Percentiles rank a stretch among this genome's conserved stretches.
Conservation (phyloP, 2,797 vertebrate genomes). For the Scomberomorus guttatus region DNA sequence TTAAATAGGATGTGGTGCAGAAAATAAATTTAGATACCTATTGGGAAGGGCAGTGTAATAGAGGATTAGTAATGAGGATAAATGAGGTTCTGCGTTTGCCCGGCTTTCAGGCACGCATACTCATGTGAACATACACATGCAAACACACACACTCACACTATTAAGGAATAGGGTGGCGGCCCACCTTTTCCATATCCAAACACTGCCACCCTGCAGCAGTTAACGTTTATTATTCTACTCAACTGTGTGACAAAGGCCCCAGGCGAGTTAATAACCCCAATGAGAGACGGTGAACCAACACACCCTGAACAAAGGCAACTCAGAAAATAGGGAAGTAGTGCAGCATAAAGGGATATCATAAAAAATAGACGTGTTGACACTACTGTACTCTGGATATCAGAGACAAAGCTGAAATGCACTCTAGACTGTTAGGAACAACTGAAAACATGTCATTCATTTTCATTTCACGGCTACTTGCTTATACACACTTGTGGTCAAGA, state of each 20-base stretch:
- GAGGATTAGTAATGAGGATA: slow-evolving; percentile 55
- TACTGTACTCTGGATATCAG: neutral
- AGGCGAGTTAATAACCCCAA: slow-evolving; percentile 33
- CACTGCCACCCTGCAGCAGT: slow-evolving; percentile 48
- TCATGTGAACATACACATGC: neutral
- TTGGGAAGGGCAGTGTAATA: slow-evolving; percentile 23
- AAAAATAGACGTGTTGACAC: slow-evolving; percentile 28
- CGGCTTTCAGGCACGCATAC: slow-evolving; percentile 5
- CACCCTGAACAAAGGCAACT: slow-evolving; percentile 42
- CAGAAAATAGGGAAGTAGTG: slow-evolving; percentile 37
- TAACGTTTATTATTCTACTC: slow-evolving; percentile 58
- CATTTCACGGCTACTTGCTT: neutral
- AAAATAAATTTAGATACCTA: slow-evolving; percentile 40
- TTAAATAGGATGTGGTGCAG: slow-evolving; percentile 15
- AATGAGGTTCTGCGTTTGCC: slow-evolving; percentile 45
- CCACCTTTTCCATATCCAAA: slow-evolving; percentile 62
- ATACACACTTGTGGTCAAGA: neutral
- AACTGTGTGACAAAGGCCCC: slow-evolving; percentile 47
- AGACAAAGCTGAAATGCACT: slow-evolving; percentile 1
- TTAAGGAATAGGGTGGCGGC: slow-evolving; percentile 51
- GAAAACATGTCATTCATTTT: neutral
- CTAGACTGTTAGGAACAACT: neutral
- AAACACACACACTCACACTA: slow-evolving; percentile 6
- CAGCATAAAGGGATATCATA: neutral
- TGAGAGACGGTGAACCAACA: slow-evolving; percentile 26